Evolutionary conservation across 2,797 vertebrate genomes (phyloP).

Genomic region (Columba guinea): DNA sequence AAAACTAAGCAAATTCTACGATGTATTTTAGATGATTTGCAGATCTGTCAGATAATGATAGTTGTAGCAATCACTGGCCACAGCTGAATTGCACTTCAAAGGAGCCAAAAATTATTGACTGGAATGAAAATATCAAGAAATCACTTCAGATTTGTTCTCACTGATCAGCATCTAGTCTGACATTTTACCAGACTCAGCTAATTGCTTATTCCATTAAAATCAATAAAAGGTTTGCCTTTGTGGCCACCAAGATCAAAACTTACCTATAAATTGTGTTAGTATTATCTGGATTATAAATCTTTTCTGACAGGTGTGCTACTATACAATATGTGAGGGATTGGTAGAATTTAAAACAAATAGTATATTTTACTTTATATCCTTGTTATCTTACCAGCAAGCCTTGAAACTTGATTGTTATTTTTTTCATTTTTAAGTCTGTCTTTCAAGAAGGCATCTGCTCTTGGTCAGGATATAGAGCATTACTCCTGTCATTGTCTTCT

Average conservation of each 20-base stretch:
- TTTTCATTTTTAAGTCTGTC: background rate
- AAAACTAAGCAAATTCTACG: background rate
- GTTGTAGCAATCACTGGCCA: background rate
- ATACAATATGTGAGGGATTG: background rate
- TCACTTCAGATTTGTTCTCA: background rate
- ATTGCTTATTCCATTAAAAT: constrained; percentile 22
- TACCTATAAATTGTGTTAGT: background rate
- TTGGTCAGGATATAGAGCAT: background rate
- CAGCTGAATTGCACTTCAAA: background rate
- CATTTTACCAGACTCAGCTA: background rate
- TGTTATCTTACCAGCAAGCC: background rate
- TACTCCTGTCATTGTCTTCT: background rate
- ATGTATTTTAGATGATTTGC: background rate
- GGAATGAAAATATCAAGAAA: constrained; percentile 15
- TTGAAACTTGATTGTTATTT: background rate
- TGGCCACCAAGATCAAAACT: background rate
- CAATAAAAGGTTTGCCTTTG: background rate
- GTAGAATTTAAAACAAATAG: background rate
- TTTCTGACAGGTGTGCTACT: background rate
- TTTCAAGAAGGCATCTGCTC: background rate
- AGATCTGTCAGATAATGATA: background rate
- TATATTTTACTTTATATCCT: background rate
- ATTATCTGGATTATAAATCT: background rate
- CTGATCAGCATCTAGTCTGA: background rate
- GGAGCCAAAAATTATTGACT: background rate